Evolutionary conservation across 2,797 vertebrate genomes (phyloP), one percentile per base, ranked within the genome.

Genomic region (Ataeniobius toweri): DNA sequence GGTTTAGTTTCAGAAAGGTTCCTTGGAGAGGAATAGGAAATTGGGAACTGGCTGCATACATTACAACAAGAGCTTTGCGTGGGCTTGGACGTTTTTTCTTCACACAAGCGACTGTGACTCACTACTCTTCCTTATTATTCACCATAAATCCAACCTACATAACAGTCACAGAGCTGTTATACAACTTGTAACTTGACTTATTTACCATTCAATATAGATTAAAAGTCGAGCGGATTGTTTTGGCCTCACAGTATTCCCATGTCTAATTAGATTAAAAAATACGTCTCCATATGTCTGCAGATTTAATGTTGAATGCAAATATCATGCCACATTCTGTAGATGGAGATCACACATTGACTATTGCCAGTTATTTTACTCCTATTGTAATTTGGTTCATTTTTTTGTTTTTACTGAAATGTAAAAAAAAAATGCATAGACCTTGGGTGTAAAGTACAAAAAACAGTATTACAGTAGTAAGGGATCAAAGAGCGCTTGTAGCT

Each of bases 1-100:
- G 89, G 89, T 85, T 89, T 91, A 80, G 87, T 89, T 93, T 91
- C 85, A 83, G 91, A 94, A 92, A 92, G 89, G 83, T 94, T 93
- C 91, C 91, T 94, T 90, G 78, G 89, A 94, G 92, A 94, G 91
- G 92, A 94, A 92, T 94, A 84, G 88, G 89, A 93, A 94, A 95
- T 94, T 86, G 94, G 92, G 86, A 81, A 84, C 85, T 86, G 85
- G 89, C 92, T 91, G 94, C 92, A 95, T 95, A 93, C 90, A 94
- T 94, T 94, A 93, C 85, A 92, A 73, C 80, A 59, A 91, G 88
- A 93, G 87, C 89, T 88, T 84, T 91, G 92, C 86, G 90, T 93
- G 91, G 94, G 92, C 80, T 86, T 83, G 76, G 83, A 81, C 79
- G 81, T 91, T 90, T 91, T 92, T 83, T 88, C 91, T 91, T 92